These are phyloP conservation scores for Drosophila sp. DNA, from an alignment of 1,140 invertebrate genomes.

Conservation along the genomic window DNA sequence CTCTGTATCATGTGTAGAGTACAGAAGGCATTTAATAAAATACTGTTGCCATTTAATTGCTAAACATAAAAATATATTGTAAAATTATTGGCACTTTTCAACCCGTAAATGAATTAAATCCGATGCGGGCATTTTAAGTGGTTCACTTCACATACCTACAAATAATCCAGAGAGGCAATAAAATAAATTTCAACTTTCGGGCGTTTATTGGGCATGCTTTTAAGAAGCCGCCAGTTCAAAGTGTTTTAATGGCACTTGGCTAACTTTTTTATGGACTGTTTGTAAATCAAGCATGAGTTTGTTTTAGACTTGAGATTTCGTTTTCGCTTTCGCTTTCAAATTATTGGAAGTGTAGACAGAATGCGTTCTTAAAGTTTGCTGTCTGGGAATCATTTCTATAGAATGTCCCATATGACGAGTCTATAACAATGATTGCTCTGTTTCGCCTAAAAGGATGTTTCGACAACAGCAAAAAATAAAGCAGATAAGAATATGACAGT, in stretches of 20 bases:
- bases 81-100: not conserved
- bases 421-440: conserved; percentile 3
- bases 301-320: too few relatives aligned
- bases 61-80: not conserved
- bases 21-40: too few relatives aligned
- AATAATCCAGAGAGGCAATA: conserved; percentile 1
- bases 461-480: conserved; percentile 1
- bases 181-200: conserved; percentile 24
- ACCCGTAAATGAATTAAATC: conserved; percentile 6
- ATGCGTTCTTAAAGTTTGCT: conserved; percentile 9
- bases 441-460: conserved; percentile 8
- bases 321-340: not conserved
- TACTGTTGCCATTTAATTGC: not conserved
- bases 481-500: conserved; percentile 37
- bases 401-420: not conserved
- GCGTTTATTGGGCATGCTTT: conserved; percentile 19
- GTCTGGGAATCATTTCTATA: not conserved
- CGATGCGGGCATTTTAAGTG: conserved; percentile 1
- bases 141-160: conserved; percentile 7
- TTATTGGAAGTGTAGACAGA: conserved; percentile 10
- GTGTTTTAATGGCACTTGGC: conserved; percentile 33
- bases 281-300: conserved; percentile 27
- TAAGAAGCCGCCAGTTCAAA: conserved; percentile 9
- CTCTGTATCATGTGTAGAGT: not conserved
- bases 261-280: conserved; percentile 26